Evolutionary conservation across 2,113 vertebrate species (phyloP).

Genomic region (Paralichthys olivaceus): DNA sequence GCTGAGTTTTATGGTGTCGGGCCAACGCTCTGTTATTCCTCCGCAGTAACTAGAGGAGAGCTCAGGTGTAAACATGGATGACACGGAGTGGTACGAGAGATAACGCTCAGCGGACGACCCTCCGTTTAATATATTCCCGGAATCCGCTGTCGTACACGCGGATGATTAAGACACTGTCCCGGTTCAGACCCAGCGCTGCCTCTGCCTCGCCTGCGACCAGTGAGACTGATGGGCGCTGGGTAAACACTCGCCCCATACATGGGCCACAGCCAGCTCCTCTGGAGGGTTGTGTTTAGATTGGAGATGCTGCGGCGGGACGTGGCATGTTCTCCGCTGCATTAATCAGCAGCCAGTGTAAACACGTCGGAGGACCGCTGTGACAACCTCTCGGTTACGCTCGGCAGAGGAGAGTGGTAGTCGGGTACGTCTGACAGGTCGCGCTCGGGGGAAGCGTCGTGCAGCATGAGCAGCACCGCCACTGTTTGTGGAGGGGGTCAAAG

Average conservation of each 20-base stretch:
- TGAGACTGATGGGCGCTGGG: constrained; percentile 50
- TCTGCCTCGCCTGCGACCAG: neutral
- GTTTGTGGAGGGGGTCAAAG: constrained; percentile 12
- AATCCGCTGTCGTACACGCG: neutral
- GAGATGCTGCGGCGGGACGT: constrained; percentile 41
- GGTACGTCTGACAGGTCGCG: neutral
- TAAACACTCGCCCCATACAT: constrained; percentile 73
- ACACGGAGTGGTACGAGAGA: constrained; percentile 18
- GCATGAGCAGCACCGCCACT: neutral
- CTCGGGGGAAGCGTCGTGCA: constrained; percentile 20
- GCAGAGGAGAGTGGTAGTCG: constrained; percentile 36
- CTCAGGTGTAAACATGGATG: constrained; percentile 5
- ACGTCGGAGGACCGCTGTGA: constrained; percentile 44
- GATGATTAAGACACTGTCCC: constrained; percentile 28
- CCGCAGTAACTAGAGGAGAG: neutral
- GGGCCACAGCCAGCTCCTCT: constrained; percentile 50
- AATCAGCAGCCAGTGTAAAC: constrained; percentile 72
- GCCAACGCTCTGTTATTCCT: neutral
- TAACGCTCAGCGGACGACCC: constrained; percentile 14
- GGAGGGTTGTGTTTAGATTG: constrained; percentile 60
- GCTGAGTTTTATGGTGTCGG: neutral
- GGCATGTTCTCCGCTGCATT: constrained; percentile 57
- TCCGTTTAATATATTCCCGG: constrained; percentile 36
- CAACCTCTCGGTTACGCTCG: constrained; percentile 22
- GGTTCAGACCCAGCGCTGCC: neutral